These are phyloP conservation scores for Salvelinus sp. DNA, from an alignment of 2,113 vertebrate genomes.

Conservation along the genomic window DNA sequence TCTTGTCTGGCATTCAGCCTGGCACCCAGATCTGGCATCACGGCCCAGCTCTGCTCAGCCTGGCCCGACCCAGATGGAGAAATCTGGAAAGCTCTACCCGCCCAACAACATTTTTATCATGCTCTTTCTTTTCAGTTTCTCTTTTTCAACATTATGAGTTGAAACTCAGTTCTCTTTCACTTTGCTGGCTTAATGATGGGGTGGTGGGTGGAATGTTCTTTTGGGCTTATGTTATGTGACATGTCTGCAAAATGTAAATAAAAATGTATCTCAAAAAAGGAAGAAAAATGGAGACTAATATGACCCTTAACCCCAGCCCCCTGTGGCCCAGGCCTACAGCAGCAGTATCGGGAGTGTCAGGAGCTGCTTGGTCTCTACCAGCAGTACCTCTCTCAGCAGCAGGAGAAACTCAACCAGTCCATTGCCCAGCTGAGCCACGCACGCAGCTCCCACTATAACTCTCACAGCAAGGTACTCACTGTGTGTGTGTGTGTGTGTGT, in stretches of 20 bases:
- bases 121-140: constrained; percentile 19
- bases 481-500: constrained; percentile 2
- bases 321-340: constrained; percentile 82
- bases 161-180: constrained; percentile 1
- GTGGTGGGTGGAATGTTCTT: not conserved
- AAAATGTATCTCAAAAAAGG: too few relatives aligned
- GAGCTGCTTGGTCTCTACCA: constrained; percentile 94
- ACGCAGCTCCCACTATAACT: constrained; percentile 24
- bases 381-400: constrained; percentile 91
- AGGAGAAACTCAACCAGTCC: constrained; percentile 86
- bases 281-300: too few relatives aligned
- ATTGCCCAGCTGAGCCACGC: constrained; percentile 80
- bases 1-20: constrained; percentile 70
- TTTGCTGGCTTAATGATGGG: not conserved
- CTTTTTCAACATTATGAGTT: not conserved
- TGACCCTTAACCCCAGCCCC: constrained; percentile 79
- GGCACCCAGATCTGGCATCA: constrained; percentile 41
- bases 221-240: not conserved
- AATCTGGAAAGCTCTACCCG: constrained; percentile 56
- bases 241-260: not conserved
- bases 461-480: constrained; percentile 79
- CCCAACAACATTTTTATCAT: constrained; percentile 54
- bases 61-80: constrained; percentile 69
- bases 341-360: constrained; percentile 94
- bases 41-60: constrained; percentile 54